These are phyloP conservation scores for Catocala sponsa DNA, from an alignment of 2,888 invertebrate species.

Conservation along the genomic window DNA sequence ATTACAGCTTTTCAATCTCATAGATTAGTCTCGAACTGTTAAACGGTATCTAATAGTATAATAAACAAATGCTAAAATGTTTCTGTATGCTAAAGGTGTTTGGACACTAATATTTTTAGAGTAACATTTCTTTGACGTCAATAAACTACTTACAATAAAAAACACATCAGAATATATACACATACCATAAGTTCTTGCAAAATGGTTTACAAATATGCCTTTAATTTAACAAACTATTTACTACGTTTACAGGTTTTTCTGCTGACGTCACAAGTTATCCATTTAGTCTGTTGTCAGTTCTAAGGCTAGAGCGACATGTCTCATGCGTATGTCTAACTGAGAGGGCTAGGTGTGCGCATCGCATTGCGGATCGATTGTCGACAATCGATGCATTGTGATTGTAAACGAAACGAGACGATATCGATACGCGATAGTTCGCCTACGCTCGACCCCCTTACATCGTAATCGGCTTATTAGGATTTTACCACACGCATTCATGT, in stretches of 20 bases:
- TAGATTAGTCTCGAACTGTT: conserved; percentile 46
- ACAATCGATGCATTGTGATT: conserved; percentile 78
- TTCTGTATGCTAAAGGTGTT: conserved; percentile 65
- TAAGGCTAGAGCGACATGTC: background rate
- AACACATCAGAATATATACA: background rate
- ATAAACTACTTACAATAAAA: conserved; percentile 15
- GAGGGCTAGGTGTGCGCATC: conserved; percentile 49
- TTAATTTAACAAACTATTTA: background rate
- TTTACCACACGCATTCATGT: conserved; percentile 76
- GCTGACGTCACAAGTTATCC: background rate
- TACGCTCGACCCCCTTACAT: conserved; percentile 76
- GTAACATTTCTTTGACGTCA: conserved; percentile 58
- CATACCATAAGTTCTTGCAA: conserved; percentile 1
- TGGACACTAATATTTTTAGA: conserved; percentile 54
- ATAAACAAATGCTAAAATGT: conserved; percentile 65
- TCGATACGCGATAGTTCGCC: conserved; percentile 72
- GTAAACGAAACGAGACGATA: conserved; percentile 67
- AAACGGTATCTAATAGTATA: conserved; percentile 43
- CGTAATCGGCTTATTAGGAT: conserved; percentile 84
- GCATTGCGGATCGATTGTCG: conserved; percentile 72
- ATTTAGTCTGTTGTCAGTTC: background rate
- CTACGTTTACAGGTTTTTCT: background rate
- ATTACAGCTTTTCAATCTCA: conserved; percentile 53
- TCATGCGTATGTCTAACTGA: conserved; percentile 12
- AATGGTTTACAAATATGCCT: conserved; percentile 6